Percentiles rank a stretch among this genome's conserved stretches.
Evolutionary conservation across 2,888 invertebrate genomes (phyloP).

Genomic region (Synergus gifuensis): DNA sequence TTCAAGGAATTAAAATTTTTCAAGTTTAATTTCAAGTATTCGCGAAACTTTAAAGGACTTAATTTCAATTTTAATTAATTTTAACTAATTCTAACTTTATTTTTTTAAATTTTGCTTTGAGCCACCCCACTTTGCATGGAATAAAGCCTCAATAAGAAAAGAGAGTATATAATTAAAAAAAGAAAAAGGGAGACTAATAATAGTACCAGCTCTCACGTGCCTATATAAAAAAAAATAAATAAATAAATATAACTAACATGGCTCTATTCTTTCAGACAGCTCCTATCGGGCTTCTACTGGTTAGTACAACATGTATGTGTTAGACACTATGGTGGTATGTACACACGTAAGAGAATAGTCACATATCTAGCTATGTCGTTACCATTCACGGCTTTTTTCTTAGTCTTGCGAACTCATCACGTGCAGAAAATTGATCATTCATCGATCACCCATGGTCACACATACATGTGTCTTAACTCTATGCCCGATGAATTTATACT

Average conservation of each 20-base stretch:
- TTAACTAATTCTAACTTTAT: too few species aligned
- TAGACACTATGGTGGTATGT: constrained; percentile 66
- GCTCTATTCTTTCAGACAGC: constrained; percentile 84
- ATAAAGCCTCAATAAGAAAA: not conserved
- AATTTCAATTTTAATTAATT: too few species aligned
- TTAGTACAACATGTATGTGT: constrained; percentile 80
- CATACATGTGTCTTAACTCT: constrained; percentile 55
- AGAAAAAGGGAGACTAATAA: constrained; percentile 9
- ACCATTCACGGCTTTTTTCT: constrained; percentile 38
- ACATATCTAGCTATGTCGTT: constrained; percentile 35
- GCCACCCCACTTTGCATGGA: not conserved
- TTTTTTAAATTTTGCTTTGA: too few species aligned
- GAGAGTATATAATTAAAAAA: constrained; percentile 1
- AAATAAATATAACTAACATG: constrained; percentile 66
- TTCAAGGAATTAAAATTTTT: too few species aligned
- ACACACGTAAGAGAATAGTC: constrained; percentile 48
- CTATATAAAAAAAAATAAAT: not conserved
- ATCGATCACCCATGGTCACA: constrained; percentile 52
- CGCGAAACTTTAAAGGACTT: too few species aligned
- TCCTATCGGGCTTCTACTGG: constrained; percentile 87
- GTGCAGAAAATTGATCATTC: constrained; percentile 41
- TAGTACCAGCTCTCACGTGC: constrained; percentile 10
- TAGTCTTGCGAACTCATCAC: constrained; percentile 38
- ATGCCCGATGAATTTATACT: constrained; percentile 43
- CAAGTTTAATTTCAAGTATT: too few species aligned